A percentile compares a stretch with the other conserved stretches of the same genome.
phyloP scores from a whole-genome alignment of 2,113 vertebrate species.

The Empidonax traillii region DNA sequence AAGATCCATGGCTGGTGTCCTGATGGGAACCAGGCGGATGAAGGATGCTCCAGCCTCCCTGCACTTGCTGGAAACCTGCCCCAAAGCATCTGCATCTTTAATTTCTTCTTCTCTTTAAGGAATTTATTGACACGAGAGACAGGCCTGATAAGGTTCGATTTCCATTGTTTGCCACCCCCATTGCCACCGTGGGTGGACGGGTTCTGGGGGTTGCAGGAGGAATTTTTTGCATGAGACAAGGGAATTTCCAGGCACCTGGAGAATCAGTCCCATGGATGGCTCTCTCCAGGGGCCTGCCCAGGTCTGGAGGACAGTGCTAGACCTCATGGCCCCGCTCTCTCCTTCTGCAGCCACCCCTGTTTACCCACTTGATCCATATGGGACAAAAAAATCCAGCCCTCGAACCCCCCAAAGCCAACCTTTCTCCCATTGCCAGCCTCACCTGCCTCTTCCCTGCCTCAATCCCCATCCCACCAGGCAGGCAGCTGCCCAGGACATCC shows the following conservation, averaged over 20 bases:
- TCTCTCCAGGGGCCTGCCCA: neutral
- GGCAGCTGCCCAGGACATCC: neutral
- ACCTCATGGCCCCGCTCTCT: neutral
- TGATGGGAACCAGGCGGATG: neutral
- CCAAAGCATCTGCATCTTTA: neutral
- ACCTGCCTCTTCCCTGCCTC: neutral
- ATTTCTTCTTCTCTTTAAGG: neutral
- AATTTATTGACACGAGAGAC: neutral
- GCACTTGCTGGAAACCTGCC: neutral
- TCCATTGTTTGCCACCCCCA: too few relatives aligned
- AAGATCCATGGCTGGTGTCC: neutral
- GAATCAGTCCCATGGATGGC: too few relatives aligned
- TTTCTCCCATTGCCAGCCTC: neutral
- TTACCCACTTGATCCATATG: neutral
- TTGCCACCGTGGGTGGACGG: rapidly evolving
- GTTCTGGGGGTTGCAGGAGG: neutral
- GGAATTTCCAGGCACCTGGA: neutral
- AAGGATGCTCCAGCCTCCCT: neutral
- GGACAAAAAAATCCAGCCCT: neutral
- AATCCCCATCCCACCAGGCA: rapidly evolving
- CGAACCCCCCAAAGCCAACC: neutral
- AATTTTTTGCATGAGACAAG: neutral
- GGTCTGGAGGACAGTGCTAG: neutral
- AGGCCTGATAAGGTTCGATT: neutral
- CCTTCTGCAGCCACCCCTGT: neutral